Conservation (phyloP, 1,140 invertebrate genomes). For the Diachasmimorpha longicaudata region DNA sequence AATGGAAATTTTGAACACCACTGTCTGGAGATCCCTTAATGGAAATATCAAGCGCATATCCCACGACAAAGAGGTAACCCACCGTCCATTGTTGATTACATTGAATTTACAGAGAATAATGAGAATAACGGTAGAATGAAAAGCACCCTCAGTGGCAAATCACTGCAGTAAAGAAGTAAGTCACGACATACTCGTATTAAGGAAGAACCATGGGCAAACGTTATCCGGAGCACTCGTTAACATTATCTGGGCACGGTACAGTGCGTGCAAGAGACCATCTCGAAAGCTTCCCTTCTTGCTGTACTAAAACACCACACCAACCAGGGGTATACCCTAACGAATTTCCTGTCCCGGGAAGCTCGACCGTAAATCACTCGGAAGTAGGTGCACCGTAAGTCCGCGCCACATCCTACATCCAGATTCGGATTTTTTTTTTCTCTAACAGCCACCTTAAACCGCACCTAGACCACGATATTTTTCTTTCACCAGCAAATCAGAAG, state of each 20-base stretch:
- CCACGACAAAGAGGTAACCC: too few relatives aligned
- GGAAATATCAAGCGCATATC: too few relatives aligned
- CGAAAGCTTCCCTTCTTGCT: conserved; percentile 8
- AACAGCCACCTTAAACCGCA: conserved; percentile 21
- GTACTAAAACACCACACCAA: background rate
- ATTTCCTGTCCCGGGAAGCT: conserved; percentile 35
- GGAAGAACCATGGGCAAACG: conserved; percentile 29
- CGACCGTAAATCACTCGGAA: conserved; percentile 35
- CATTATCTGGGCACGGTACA: conserved; percentile 32
- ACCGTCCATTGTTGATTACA: background rate
- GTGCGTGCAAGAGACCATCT: conserved; percentile 35
- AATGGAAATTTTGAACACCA: background rate
- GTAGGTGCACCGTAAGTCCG: conserved; percentile 29
- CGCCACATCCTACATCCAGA: conserved; percentile 20
- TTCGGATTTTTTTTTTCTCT: conserved; percentile 11
- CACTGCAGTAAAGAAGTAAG: conserved; percentile 29
- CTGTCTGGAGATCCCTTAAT: too few relatives aligned
- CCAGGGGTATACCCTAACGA: conserved; percentile 34
- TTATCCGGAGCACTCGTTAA: conserved; percentile 34
- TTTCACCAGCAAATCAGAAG: background rate
- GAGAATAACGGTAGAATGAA: conserved; percentile 4
- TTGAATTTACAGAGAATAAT: conserved; percentile 1
- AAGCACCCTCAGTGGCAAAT: conserved; percentile 13
- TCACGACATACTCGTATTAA: conserved; percentile 36
- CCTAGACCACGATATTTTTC: background rate